Percentiles rank a stretch among this genome's conserved stretches.
These are phyloP conservation scores for Sebastiscus tertius DNA, from an alignment of 2,797 vertebrate species.

Conservation along the genomic window DNA sequence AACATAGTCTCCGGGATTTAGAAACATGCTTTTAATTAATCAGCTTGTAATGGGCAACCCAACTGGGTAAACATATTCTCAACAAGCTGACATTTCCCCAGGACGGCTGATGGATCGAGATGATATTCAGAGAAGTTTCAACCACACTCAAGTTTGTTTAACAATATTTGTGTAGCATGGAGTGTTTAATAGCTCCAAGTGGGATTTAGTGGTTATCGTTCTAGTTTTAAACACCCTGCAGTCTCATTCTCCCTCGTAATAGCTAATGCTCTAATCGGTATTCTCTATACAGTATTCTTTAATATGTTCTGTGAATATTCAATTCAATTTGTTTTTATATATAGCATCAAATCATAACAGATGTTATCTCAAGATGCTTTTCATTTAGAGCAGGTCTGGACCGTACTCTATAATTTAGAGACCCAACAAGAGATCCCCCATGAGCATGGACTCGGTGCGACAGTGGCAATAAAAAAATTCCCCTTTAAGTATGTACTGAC, in stretches of 20 bases:
- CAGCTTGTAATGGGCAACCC: slow-evolving; percentile 57
- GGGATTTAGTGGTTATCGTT: background rate
- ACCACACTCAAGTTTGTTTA: slow-evolving; percentile 22
- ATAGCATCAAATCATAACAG: background rate
- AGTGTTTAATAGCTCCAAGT: slow-evolving; percentile 32
- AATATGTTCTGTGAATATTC: background rate
- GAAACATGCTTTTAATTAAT: slow-evolving; percentile 77
- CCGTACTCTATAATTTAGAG: background rate
- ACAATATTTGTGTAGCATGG: slow-evolving; percentile 17
- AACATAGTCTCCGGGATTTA: slow-evolving; percentile 68
- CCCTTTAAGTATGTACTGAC: background rate
- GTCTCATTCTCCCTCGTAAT: background rate
- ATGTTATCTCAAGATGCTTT: background rate
- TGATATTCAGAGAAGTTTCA: slow-evolving; percentile 54
- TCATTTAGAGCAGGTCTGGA: background rate
- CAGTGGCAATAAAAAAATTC: background rate
- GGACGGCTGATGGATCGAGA: slow-evolving; percentile 13
- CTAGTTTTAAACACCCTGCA: background rate
- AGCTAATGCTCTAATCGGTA: background rate
- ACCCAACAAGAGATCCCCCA: background rate
- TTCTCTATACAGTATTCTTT: background rate
- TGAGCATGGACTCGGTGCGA: background rate
- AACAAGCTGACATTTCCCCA: slow-evolving; percentile 36
- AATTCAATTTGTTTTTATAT: background rate
- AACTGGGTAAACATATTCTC: slow-evolving; percentile 50